These are phyloP conservation scores for Orbicella faveolata DNA, from an alignment of 64 coral and sea anemone species.

Conservation along the genomic window DNA sequence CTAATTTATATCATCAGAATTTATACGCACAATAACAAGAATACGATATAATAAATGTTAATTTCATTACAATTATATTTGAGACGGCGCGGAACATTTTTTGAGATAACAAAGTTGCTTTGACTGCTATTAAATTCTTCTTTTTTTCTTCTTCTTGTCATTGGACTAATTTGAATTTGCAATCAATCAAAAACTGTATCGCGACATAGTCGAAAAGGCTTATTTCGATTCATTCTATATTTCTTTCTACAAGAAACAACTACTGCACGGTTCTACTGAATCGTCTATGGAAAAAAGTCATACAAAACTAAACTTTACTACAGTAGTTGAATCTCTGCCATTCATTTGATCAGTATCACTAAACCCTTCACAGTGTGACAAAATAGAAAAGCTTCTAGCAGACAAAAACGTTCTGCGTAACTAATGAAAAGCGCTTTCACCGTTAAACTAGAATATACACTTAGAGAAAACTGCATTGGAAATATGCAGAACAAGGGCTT, in stretches of 20 bases:
- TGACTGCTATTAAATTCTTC: constrained; percentile 52
- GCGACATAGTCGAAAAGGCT: constrained; percentile 27
- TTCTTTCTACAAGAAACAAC: constrained; percentile 14
- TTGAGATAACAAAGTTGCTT: constrained; percentile 41
- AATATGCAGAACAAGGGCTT: constrained; percentile 25
- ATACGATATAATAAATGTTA: constrained; percentile 58
- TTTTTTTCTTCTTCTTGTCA: constrained; percentile 4
- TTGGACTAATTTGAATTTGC: constrained; percentile 31
- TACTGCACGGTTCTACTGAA: neutral
- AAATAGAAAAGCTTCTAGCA: constrained; percentile 47
- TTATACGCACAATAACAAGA: constrained; percentile 43
- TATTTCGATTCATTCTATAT: neutral
- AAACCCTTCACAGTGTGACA: constrained; percentile 31
- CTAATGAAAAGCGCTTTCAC: constrained; percentile 21
- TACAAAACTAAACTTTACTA: constrained; percentile 43
- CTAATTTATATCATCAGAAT: constrained; percentile 33
- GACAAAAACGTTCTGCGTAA: constrained; percentile 28
- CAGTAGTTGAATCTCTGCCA: neutral
- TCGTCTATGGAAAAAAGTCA: constrained; percentile 27
- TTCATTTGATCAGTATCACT: constrained; percentile 8
- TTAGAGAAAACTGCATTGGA: constrained; percentile 41
- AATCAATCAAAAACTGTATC: constrained; percentile 28
- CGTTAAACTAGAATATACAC: constrained; percentile 36
- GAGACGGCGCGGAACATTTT: constrained; percentile 37
- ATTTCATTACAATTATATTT: constrained; percentile 61